phyloP scores from a whole-genome alignment of 2,113 vertebrate genomes.

The Centrocercus urophasianus region DNA sequence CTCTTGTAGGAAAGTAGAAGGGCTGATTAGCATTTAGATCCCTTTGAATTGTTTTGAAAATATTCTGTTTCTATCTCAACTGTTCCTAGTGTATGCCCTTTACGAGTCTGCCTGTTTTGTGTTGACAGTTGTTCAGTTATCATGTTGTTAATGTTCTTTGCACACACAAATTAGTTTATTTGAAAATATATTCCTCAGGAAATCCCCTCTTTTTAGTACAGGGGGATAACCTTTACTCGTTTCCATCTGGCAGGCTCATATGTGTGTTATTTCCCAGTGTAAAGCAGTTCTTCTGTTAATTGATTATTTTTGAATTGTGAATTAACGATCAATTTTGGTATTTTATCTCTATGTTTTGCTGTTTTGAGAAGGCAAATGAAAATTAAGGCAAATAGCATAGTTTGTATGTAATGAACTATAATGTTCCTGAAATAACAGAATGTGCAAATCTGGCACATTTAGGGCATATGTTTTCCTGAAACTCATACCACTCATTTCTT shows the following conservation, averaged over 20 bases:
- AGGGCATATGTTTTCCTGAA: not conserved
- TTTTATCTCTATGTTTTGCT: not conserved
- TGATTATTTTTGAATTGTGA: not conserved
- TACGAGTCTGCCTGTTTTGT: fast-evolving
- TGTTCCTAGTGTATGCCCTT: not conserved
- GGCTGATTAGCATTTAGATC: not conserved
- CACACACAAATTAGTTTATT: not conserved
- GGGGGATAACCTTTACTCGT: not conserved
- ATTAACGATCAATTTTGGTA: not conserved
- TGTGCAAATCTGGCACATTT: not conserved
- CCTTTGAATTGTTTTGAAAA: not conserved
- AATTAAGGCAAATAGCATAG: not conserved
- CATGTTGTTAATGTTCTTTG: not conserved
- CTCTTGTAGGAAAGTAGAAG: not conserved
- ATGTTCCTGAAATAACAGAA: not conserved
- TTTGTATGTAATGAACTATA: not conserved
- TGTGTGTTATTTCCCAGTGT: not conserved
- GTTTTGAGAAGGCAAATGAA: not conserved
- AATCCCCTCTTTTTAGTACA: not conserved
- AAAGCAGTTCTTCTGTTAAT: not conserved
- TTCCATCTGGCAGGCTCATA: not conserved
- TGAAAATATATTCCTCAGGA: not conserved
- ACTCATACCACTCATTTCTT: not conserved
- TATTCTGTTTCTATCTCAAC: not conserved
- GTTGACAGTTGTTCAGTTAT: not conserved